phyloP scores from a whole-genome alignment of 2,113 vertebrate species.

The Colistium nudipinnis region DNA sequence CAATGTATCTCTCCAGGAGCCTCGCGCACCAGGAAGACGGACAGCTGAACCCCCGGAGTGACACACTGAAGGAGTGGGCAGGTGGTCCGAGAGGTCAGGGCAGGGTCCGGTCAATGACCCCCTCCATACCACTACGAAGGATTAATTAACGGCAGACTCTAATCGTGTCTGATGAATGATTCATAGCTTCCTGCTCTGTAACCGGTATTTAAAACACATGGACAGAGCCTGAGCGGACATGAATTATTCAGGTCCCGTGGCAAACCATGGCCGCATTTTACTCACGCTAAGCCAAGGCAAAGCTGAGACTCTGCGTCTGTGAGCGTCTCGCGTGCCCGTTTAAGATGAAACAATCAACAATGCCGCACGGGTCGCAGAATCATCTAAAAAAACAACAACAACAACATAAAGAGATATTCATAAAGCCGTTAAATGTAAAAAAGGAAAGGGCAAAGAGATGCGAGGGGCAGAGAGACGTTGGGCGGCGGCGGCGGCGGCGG shows the following conservation, averaged over 20 bases:
- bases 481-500: no score
- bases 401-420: no score
- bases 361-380: background rate
- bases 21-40: background rate
- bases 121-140: constrained; percentile 58
- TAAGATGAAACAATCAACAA: constrained; percentile 19
- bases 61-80: constrained; percentile 46
- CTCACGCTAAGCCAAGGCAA: constrained; percentile 46
- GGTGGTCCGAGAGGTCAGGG: constrained; percentile 65
- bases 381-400: no score
- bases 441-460: constrained; percentile 27
- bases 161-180: constrained; percentile 78
- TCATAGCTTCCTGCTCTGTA: constrained; percentile 72
- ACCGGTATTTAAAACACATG: constrained; percentile 76
- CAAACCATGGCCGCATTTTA: constrained; percentile 48
- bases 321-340: constrained; percentile 16
- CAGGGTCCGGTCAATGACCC: constrained; percentile 63
- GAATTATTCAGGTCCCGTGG: constrained; percentile 70
- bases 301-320: constrained; percentile 38
- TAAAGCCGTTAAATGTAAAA: constrained; percentile 31
- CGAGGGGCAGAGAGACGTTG: constrained; percentile 12
- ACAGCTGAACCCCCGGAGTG: constrained; percentile 22
- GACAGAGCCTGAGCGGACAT: constrained; percentile 56
- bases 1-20: constrained; percentile 8
- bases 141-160: constrained; percentile 80